Conservation (phyloP, 2,113 vertebrate species). For the Pipa parva region DNA sequence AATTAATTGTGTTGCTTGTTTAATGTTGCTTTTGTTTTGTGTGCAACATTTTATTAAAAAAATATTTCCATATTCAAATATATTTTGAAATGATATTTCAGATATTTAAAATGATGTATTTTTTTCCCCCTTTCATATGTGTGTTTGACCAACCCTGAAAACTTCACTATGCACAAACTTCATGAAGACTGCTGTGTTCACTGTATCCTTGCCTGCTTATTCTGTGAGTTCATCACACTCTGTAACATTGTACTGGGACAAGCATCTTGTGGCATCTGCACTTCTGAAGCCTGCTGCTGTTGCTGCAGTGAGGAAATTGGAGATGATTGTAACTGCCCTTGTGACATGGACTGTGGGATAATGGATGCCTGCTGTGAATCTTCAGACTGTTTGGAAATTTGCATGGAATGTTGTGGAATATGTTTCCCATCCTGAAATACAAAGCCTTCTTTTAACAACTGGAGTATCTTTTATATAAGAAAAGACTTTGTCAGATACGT, state of each 20-base stretch:
- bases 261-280: slow-evolving; percentile 84
- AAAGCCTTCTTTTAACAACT: slow-evolving; percentile 58
- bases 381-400: slow-evolving; percentile 96
- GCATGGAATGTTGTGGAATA: slow-evolving; percentile 98
- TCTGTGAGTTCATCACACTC: slow-evolving; percentile 94
- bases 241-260: slow-evolving; percentile 93
- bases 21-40: too few relatives aligned
- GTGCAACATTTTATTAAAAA: too few relatives aligned
- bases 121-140: slow-evolving; percentile 2
- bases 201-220: slow-evolving; percentile 97
- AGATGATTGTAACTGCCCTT: slow-evolving; percentile 74
- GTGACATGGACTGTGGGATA: slow-evolving; percentile 92
- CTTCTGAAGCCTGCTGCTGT: slow-evolving; percentile 83
- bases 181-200: slow-evolving; percentile 91
- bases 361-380: slow-evolving; percentile 98
- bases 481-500: slow-evolving; percentile 55
- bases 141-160: slow-evolving; percentile 2
- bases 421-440: slow-evolving; percentile 90
- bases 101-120: background rate
- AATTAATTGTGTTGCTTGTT: too few relatives aligned
- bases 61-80: too few relatives aligned
- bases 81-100: too few relatives aligned
- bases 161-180: background rate
- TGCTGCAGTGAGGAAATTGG: slow-evolving; percentile 88
- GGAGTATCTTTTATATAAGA: slow-evolving; percentile 57